These are phyloP conservation scores for Papilio helenus DNA, from an alignment of 1,140 invertebrate species.

Conservation along the genomic window DNA sequence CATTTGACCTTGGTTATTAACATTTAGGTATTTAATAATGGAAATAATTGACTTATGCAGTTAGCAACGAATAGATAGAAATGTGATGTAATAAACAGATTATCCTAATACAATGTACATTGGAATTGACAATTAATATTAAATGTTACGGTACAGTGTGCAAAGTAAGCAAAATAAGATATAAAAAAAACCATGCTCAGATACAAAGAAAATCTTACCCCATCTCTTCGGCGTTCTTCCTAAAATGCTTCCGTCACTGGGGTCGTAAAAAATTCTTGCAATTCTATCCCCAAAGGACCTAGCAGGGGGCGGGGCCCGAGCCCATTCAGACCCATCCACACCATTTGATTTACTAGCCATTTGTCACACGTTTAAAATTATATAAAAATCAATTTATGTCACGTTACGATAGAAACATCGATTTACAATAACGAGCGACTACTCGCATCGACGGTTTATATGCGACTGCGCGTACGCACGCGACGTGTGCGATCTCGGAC, in stretches of 20 bases:
- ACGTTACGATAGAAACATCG: slow-evolving; percentile 28
- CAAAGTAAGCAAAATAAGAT: neutral
- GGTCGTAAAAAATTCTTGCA: slow-evolving; percentile 86
- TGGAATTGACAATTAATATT: neutral
- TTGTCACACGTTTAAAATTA: slow-evolving; percentile 39
- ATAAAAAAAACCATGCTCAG: neutral
- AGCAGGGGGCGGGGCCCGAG: slow-evolving; percentile 61
- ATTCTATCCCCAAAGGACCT: slow-evolving; percentile 84
- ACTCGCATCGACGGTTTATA: slow-evolving; percentile 1
- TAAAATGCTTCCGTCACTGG: slow-evolving; percentile 85
- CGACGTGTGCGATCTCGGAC: neutral
- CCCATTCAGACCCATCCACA: slow-evolving; percentile 62
- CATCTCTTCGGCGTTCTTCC: slow-evolving; percentile 89
- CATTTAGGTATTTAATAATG: neutral
- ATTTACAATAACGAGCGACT: neutral
- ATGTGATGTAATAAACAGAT: slow-evolving; percentile 1
- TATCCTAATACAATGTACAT: neutral
- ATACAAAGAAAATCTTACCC: slow-evolving; percentile 84
- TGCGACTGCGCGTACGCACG: slow-evolving; percentile 36
- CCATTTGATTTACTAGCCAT: slow-evolving; percentile 68
- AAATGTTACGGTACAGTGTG: neutral
- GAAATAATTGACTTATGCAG: slow-evolving; percentile 2
- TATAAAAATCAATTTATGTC: slow-evolving; percentile 41
- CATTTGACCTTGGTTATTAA: slow-evolving; percentile 6
- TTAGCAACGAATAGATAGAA: neutral